A percentile compares a stretch with the other conserved stretches of the same genome.
Conservation (phyloP, 2,113 vertebrate species). For the Pteropus alecto region DNA sequence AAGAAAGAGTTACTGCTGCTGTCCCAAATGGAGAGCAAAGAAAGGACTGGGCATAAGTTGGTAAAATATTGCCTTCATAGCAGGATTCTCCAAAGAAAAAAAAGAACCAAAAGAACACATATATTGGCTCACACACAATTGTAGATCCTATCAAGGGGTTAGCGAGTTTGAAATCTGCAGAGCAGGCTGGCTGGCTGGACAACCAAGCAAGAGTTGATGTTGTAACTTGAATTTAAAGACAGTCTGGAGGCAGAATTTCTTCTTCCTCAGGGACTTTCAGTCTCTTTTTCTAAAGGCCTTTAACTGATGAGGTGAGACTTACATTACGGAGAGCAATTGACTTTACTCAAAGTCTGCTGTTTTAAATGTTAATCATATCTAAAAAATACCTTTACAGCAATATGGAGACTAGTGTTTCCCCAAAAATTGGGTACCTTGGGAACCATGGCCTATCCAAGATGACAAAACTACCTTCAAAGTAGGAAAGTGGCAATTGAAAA, state of each 20-base stretch:
- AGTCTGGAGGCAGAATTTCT: not conserved
- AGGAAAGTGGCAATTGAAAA: not conserved
- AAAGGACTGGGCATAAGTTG: not conserved
- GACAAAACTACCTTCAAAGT: not conserved
- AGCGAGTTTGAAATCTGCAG: not conserved
- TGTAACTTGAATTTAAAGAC: not conserved
- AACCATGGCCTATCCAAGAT: not conserved
- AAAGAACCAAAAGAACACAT: not conserved
- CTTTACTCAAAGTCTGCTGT: not conserved
- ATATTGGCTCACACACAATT: not conserved
- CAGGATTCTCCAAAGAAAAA: not conserved
- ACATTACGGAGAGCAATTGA: not conserved
- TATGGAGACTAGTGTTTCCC: not conserved
- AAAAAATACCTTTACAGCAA: not conserved
- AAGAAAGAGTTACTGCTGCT: not conserved
- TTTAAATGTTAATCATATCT: not conserved
- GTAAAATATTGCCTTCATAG: not conserved
- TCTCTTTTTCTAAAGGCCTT: not conserved
- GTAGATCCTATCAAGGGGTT: fast-evolving
- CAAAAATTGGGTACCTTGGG: not conserved
- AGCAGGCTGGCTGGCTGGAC: not conserved
- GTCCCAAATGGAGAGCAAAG: not conserved
- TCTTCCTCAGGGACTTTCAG: not conserved
- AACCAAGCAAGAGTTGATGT: not conserved
- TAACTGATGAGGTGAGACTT: not conserved